Evolutionary conservation across 37 sponge, comb jelly and placozoan genomes (phyloP).

Genomic region (Geodia barretti): DNA sequence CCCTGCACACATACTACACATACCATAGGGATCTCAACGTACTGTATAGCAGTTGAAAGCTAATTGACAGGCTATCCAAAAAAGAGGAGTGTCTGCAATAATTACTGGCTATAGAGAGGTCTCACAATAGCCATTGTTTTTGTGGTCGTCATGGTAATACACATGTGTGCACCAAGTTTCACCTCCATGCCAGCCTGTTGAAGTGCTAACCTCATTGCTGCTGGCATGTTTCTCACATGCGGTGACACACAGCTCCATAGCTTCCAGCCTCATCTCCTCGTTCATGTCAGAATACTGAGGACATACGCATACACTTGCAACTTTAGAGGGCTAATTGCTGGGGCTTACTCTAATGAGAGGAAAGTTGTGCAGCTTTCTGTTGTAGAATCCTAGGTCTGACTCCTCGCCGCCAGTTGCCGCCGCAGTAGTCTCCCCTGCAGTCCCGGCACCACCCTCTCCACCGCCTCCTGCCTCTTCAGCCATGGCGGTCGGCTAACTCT

Average conservation of each 20-base stretch:
- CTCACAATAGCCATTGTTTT: no score
- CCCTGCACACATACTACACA: slow-evolving; percentile 34
- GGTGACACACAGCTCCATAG: slow-evolving; percentile 99
- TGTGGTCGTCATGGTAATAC: background rate
- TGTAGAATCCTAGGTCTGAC: slow-evolving; percentile 54
- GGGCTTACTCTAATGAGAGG: slow-evolving; percentile 79
- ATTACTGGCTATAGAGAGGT: no score
- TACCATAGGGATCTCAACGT: no score
- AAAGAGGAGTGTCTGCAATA: no score
- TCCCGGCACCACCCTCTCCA: slow-evolving; percentile 4
- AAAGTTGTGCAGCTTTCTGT: slow-evolving; percentile 85
- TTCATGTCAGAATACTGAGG: slow-evolving; percentile 97
- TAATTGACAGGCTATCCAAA: no score
- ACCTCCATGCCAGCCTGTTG: no score
- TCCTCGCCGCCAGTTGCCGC: slow-evolving; percentile 29
- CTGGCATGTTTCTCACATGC: slow-evolving; percentile 94
- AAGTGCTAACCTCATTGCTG: slow-evolving; percentile 89
- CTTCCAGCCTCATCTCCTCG: slow-evolving; percentile 96
- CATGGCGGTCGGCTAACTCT: slow-evolving; percentile 50
- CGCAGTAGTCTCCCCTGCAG: slow-evolving; percentile 22
- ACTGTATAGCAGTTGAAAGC: no score
- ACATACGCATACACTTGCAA: background rate
- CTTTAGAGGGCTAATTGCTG: background rate
- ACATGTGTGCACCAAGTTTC: no score
- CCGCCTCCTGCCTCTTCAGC: slow-evolving; percentile 47